These are phyloP conservation scores for Achlya flavicornis DNA, from an alignment of 2,888 invertebrate genomes.

Conservation along the genomic window DNA sequence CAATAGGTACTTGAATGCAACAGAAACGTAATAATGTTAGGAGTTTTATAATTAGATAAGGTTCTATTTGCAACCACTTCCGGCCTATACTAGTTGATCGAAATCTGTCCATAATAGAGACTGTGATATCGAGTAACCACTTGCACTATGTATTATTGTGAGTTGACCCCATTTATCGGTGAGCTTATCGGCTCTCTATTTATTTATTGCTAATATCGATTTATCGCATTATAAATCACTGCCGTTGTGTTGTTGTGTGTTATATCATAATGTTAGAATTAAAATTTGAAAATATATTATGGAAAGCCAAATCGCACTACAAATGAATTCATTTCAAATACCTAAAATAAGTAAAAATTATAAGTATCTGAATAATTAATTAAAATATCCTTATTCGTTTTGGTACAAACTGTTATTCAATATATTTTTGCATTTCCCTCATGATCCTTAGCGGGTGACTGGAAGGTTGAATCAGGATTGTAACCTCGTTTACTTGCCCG, in stretches of 20 bases:
- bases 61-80: conserved; percentile 7
- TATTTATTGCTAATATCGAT: neutral
- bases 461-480: neutral
- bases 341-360: no score
- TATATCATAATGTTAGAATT: neutral
- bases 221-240: neutral
- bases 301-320: neutral
- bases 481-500: conserved; percentile 17
- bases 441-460: neutral
- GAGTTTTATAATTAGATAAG: conserved; percentile 2
- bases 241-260: neutral
- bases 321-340: no score
- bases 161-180: conserved; percentile 6
- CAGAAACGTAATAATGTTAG: neutral
- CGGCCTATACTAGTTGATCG: conserved; percentile 8
- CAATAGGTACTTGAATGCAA: neutral
- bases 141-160: conserved; percentile 1
- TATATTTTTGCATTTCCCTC: neutral
- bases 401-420: no score
- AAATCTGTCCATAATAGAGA: conserved; percentile 8
- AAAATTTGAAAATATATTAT: neutral
- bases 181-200: neutral
- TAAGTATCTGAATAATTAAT: no score
- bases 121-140: neutral
- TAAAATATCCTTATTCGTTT: no score